Conservation (phyloP, 2,113 vertebrate genomes). For the Furnarius figulus region DNA sequence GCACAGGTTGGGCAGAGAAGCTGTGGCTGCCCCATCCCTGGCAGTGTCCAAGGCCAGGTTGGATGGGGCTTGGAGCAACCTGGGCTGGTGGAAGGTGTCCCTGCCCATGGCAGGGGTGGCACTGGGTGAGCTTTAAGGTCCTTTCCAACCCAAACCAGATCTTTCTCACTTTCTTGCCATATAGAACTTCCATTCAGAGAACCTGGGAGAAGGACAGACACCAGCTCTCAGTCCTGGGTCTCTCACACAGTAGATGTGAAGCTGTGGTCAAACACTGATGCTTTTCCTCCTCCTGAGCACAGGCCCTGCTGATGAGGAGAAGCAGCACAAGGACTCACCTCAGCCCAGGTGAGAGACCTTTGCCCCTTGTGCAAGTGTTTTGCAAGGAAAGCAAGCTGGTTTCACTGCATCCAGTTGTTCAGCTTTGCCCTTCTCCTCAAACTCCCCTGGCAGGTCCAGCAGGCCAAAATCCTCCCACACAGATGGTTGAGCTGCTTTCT, state of each 20-base stretch:
- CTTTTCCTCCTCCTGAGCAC: neutral
- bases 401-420: neutral
- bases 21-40: neutral
- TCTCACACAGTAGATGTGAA: neutral
- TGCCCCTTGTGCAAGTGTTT: neutral
- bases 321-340: neutral
- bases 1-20: neutral
- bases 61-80: neutral
- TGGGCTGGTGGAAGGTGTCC: neutral
- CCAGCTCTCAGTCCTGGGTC: fast-evolving
- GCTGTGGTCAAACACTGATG: neutral
- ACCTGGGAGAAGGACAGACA: neutral
- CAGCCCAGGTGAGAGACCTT: neutral
- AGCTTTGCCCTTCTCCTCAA: neutral
- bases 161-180: neutral
- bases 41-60: neutral
- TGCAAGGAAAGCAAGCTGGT: neutral
- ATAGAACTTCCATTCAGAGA: fast-evolving
- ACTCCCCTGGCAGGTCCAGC: neutral
- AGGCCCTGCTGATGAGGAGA: neutral
- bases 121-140: neutral
- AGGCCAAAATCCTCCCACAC: neutral
- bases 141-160: neutral
- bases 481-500: neutral
- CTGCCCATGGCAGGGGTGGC: neutral